Base-by-base conservation (phyloP, 2,888 invertebrate species). In the Heliconius ismenius region DNA sequence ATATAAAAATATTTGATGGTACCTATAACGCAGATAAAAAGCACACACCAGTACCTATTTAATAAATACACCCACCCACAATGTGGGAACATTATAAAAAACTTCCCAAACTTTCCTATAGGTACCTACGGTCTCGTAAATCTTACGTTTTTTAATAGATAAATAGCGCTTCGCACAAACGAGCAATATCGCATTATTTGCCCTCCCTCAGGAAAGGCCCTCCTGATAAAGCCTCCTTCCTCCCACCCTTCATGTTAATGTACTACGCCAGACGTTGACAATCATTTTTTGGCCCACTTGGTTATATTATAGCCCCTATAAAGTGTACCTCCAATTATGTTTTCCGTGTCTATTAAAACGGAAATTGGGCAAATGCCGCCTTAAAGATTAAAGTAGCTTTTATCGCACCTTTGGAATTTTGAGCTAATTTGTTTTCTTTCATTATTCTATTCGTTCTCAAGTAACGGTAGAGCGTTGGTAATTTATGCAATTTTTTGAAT, bases 101-200 rank as follows among this genome's bases (percentile, higher is more conserved):
- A 92, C 88, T 92, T 91, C 90, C 90, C 85, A 84, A 92, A 92
- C 88, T 91, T 92, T 92, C 89, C 92, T 92, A 92, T 15, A n/a
- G n/a, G n/a, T n/a, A 18, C 43, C 43, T 91, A 92, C 89, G 88
- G 84, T 86, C 80, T 82, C 88, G 86, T 94, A 94, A 92, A 94
- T 93, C 92, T 91, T 85, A 82, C 91, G 91, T 92, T 94, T 94
- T 93, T 94, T 93, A 94, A 94, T 94, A 94, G 94, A 94, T 94
- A 94, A 94, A 94, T 94, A 94, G 94, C 92, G 89, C 91, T 91
- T 91, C 90, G 91, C 93, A 91, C 92, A 93, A 94, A 94, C 94
- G 93, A 93, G 94, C 93, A 93, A 93, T 94, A 94, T 94, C 92
- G 88, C 93, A 93, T 94, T 93, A 93, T 94, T 93, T 92, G 92